A percentile compares a stretch with the other conserved stretches of the same genome.
phyloP scores from a whole-genome alignment of 2,797 vertebrate genomes.

The Cryptoblepharus egeriae region DNA sequence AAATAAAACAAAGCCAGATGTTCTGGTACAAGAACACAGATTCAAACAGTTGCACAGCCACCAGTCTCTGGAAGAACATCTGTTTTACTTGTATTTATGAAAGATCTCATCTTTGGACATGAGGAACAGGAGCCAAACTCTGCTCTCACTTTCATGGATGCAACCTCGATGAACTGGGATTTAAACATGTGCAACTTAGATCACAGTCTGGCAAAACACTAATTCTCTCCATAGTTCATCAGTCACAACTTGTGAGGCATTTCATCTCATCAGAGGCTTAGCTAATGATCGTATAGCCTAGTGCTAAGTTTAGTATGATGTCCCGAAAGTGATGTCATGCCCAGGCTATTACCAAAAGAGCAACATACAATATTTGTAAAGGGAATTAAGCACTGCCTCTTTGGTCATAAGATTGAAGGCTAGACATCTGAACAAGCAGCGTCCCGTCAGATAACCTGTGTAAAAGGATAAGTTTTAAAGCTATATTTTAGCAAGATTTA shows the following conservation, averaged over 20 bases:
- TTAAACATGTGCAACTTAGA: constrained; percentile 46
- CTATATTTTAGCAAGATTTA: too few relatives aligned
- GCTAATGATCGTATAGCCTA: too few relatives aligned
- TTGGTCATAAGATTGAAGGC: too few relatives aligned
- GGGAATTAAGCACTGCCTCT: too few relatives aligned
- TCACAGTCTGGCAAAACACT: constrained; percentile 15
- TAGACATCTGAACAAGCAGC: too few relatives aligned
- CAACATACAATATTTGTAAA: too few relatives aligned
- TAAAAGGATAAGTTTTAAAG: too few relatives aligned
- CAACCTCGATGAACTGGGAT: constrained; percentile 41
- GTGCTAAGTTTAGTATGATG: too few relatives aligned
- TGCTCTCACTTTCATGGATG: constrained; percentile 1
- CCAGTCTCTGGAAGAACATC: constrained; percentile 38
- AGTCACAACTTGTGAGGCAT: not conserved
- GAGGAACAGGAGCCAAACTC: constrained; percentile 31
- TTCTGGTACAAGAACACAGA: constrained; percentile 42
- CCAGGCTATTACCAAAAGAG: too few relatives aligned
- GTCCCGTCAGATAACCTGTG: too few relatives aligned
- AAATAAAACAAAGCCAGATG: constrained; percentile 65
- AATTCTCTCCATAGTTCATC: constrained; percentile 17
- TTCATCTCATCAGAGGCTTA: too few relatives aligned
- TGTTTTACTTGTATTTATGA: constrained; percentile 34
- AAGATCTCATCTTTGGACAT: constrained; percentile 37
- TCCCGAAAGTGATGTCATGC: too few relatives aligned
- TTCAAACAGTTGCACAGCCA: constrained; percentile 37